A percentile compares a stretch with the other conserved stretches of the same genome.
Evolutionary conservation across 2,797 vertebrate species (phyloP).

Genomic region (Melanotaenia trifasciata): DNA sequence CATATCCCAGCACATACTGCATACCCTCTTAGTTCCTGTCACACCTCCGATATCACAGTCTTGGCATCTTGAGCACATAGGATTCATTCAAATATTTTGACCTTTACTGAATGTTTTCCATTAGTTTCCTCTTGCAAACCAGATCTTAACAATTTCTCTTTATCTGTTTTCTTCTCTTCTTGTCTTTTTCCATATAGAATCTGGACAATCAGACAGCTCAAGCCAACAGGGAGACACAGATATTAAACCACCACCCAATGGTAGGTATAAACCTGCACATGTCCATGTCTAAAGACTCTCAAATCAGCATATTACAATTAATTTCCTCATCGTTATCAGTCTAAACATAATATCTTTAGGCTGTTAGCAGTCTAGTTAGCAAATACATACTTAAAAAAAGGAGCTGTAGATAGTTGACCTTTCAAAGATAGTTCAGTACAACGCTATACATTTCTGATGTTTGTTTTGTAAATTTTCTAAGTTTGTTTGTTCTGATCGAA

Average conservation of each 20-base stretch:
- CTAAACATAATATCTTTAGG: conserved; percentile 42
- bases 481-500: neutral
- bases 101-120: conserved; percentile 53
- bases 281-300: conserved; percentile 50
- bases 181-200: conserved; percentile 74
- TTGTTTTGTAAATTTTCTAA: neutral
- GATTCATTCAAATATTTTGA: conserved; percentile 46
- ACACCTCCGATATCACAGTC: conserved; percentile 57
- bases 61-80: conserved; percentile 42
- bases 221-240: conserved; percentile 95
- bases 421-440: conserved; percentile 28
- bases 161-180: conserved; percentile 8
- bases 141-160: conserved; percentile 46
- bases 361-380: conserved; percentile 50
- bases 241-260: conserved; percentile 95
- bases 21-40: conserved; percentile 50
- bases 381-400: conserved; percentile 62
- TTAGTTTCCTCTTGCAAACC: conserved; percentile 33
- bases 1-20: conserved; percentile 59
- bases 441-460: neutral
- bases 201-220: conserved; percentile 95
- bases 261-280: conserved; percentile 71
- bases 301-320: conserved; percentile 57
- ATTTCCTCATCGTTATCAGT: conserved; percentile 62
- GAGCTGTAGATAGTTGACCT: conserved; percentile 57